Conservation (phyloP, 2,113 vertebrate species). For the Elgaria multicarinata region DNA sequence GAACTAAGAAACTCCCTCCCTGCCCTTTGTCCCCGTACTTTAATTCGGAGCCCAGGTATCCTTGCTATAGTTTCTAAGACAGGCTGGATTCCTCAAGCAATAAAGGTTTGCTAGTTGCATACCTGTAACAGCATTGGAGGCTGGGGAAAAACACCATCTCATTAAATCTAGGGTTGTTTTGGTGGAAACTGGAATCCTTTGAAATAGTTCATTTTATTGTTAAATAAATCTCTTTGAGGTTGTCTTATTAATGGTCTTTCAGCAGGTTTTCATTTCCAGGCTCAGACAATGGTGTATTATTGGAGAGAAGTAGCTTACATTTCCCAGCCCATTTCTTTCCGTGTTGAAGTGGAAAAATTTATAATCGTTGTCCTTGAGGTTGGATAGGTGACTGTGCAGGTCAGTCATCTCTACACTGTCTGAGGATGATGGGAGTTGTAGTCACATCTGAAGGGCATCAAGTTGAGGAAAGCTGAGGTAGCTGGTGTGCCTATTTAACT, state of each 20-base stretch:
- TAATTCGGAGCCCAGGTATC: neutral
- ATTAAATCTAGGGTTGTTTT: neutral
- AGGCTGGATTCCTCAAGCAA: neutral
- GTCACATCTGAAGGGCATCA: neutral
- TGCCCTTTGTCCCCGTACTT: neutral
- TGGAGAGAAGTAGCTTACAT: neutral
- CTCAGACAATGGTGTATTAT: neutral
- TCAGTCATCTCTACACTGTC: neutral
- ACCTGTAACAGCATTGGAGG: neutral
- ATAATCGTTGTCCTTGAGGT: neutral
- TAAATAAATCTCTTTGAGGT: neutral
- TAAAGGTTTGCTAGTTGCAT: neutral
- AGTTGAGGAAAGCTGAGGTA: neutral
- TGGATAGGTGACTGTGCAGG: neutral
- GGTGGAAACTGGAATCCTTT: neutral
- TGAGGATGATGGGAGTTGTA: neutral
- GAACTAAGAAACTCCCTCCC: neutral
- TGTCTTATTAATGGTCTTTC: conserved; percentile 1
- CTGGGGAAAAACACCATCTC: neutral
- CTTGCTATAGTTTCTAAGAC: neutral
- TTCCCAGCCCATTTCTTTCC: neutral
- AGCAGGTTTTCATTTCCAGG: conserved; percentile 2
- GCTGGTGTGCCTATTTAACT: neutral
- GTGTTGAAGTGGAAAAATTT: neutral
- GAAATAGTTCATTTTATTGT: conserved; percentile 1